Base-by-base conservation (phyloP, 2,888 invertebrate genomes). In the Brachypalpus laphriformis region DNA sequence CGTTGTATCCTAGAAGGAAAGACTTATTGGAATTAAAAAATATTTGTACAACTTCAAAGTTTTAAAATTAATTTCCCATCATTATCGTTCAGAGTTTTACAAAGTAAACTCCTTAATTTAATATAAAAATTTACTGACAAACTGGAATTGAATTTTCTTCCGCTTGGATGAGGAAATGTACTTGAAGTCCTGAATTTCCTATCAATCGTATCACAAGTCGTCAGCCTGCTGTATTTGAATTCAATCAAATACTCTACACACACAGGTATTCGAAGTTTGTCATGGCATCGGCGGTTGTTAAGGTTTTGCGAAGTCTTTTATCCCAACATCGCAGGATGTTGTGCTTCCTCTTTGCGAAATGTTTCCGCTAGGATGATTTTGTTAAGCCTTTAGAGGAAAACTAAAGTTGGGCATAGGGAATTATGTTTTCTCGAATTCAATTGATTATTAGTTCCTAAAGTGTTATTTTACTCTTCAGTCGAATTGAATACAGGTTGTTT, bases 271-370 rank as follows among this genome's bases (percentile, higher is more conserved):
- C 42, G 18, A 74, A 80, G 66, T 80, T 80, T 61, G 66, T 80
- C 72, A 59, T 72, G 59, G 51, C 34, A 34, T 49, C 49, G 61
- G 65, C 47, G 40, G 49, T 72, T 57, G 80, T 59, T 59, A 45
- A 61, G 51, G 59, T 65, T 80, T 80, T 80, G 80, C 51, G 42
- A 78, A 71, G 37, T 54, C 51, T 49, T 65, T 14, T 45, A 34
- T 63, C 49, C 57, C 72, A 45, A 18, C 25, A 31, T 59, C 74
- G 45, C 72, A 74, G 74, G 74, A 81, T 74, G 81, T 81, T 81
- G 68, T 81, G 54, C 66, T 81, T 81, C 68, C 81, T 61, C 25
- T 65, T 61, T 81, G 47, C 81, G 47, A 68, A 75, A 68, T 59
- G 74, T 68, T 81, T 81, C 80, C 80, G 66, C 61, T 68, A n/a